These are phyloP conservation scores for Campoplex nolae DNA, from an alignment of 2,888 invertebrate species.

Conservation along the genomic window DNA sequence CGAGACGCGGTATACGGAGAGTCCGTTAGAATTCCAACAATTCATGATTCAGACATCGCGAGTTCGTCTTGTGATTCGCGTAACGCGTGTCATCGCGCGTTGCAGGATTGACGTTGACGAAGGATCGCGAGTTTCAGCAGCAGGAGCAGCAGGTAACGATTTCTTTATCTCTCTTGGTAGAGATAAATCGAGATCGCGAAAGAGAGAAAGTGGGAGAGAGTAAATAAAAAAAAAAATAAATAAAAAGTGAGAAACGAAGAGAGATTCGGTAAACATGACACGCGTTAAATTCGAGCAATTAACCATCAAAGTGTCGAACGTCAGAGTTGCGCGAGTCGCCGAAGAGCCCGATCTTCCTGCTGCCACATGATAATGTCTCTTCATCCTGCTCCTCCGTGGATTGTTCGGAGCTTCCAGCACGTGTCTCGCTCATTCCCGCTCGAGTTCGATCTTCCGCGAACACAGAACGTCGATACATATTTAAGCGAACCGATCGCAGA, in stretches of 20 bases:
- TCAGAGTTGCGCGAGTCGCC: slow-evolving; percentile 61
- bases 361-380: slow-evolving; percentile 24
- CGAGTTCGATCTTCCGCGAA: slow-evolving; percentile 34
- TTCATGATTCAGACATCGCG: slow-evolving; percentile 4
- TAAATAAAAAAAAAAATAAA: too few relatives aligned
- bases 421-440: slow-evolving; percentile 36
- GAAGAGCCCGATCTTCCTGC: slow-evolving; percentile 15
- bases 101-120: slow-evolving; percentile 64
- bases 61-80: neutral
- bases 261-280: slow-evolving; percentile 58
- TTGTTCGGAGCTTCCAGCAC: slow-evolving; percentile 20
- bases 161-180: slow-evolving; percentile 28
- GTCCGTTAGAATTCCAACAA: neutral
- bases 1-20: neutral
- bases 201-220: neutral
- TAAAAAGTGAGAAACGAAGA: neutral
- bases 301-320: slow-evolving; percentile 66
- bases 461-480: slow-evolving; percentile 69
- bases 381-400: slow-evolving; percentile 5
- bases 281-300: slow-evolving; percentile 65
- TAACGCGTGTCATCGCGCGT: slow-evolving; percentile 48
- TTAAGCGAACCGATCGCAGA: slow-evolving; percentile 53
- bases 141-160: slow-evolving; percentile 47
- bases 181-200: slow-evolving; percentile 17
- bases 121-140: slow-evolving; percentile 60